Evolutionary conservation across 2,113 vertebrate genomes (phyloP).

Genomic region (Neotragus moschatus): DNA sequence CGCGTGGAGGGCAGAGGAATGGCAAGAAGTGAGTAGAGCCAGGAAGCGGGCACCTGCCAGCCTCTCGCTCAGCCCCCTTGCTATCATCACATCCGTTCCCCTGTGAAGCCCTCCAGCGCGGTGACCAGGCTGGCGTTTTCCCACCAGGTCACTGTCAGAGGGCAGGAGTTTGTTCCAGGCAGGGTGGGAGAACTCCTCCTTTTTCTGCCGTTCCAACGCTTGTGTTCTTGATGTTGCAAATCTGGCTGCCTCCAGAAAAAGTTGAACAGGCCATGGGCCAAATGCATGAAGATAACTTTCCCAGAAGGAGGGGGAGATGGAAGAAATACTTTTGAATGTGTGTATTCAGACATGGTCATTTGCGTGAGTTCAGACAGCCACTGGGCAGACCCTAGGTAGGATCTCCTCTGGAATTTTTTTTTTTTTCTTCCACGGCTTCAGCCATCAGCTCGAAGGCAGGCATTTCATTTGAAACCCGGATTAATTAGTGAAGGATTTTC

Average conservation of each 20-base stretch:
- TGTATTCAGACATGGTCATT: background rate
- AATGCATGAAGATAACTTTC: background rate
- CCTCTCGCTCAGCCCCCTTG: background rate
- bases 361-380: background rate
- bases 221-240: background rate
- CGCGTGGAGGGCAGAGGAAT: constrained; percentile 87
- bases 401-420: background rate
- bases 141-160: constrained; percentile 46
- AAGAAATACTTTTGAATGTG: background rate
- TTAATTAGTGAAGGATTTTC: constrained; percentile 35
- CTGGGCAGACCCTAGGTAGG: background rate
- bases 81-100: constrained; percentile 31
- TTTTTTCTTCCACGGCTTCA: background rate
- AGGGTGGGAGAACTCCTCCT: constrained; percentile 19
- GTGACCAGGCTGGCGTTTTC: constrained; percentile 27
- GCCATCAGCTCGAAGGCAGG: background rate
- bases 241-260: background rate
- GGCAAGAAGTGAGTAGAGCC: constrained; percentile 87
- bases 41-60: constrained; percentile 23
- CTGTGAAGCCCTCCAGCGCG: background rate
- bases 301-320: background rate
- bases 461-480: background rate
- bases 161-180: background rate
- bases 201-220: background rate
- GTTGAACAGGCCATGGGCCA: background rate